Evolutionary conservation across 2,113 vertebrate species (phyloP).

Genomic region (Chloebia gouldiae): DNA sequence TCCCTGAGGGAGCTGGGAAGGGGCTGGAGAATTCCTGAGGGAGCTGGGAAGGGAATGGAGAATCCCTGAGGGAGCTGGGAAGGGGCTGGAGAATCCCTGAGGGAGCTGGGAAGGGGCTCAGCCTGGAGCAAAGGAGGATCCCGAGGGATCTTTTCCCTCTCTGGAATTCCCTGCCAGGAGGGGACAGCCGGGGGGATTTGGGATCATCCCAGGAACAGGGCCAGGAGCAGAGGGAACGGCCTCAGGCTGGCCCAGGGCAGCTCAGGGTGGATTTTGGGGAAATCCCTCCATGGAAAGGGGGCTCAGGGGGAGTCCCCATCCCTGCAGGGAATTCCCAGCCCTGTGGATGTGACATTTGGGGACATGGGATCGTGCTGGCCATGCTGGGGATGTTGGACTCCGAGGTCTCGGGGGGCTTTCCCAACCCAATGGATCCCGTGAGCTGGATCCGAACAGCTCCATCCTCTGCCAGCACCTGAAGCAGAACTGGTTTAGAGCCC

Average conservation of each 20-base stretch:
- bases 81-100: not conserved
- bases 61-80: not conserved
- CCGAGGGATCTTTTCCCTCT: not conserved
- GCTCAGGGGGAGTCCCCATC: not conserved
- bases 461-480: not conserved
- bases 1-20: not conserved
- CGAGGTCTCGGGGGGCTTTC: rapidly evolving
- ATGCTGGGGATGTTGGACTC: not conserved
- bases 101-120: not conserved
- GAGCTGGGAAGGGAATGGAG: not conserved
- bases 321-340: not conserved
- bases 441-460: not conserved
- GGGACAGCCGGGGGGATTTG: not conserved
- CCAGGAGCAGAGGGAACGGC: not conserved
- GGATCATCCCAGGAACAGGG: not conserved
- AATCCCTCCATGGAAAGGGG: not conserved
- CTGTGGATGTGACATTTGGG: not conserved
- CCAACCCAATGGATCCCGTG: not conserved
- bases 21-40: not conserved
- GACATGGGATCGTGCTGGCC: rapidly evolving
- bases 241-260: not conserved
- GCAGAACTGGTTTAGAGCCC: not conserved
- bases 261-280: not conserved
- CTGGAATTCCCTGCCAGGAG: not conserved
- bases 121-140: not conserved